phyloP scores from a whole-genome alignment of 1,140 invertebrate species.

The Drosophila cardini region DNA sequence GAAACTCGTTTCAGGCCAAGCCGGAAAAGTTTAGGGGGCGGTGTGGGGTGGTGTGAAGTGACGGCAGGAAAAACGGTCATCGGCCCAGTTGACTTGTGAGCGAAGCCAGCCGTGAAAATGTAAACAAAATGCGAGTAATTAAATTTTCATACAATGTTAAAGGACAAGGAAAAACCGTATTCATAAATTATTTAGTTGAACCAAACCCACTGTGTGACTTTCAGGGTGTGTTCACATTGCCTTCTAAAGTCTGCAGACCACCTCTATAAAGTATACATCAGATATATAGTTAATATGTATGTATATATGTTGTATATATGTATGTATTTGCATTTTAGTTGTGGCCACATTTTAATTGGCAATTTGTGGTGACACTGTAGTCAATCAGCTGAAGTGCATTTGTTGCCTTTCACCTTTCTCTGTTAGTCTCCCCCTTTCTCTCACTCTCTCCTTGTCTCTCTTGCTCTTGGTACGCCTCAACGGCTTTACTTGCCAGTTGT shows the following conservation, averaged over 20 bases:
- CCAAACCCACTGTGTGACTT: conserved; percentile 35
- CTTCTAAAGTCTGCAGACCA: not conserved
- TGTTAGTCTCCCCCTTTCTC: not conserved
- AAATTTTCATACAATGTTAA: conserved; percentile 69
- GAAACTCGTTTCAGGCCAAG: conserved; percentile 45
- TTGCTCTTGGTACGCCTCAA: not conserved
- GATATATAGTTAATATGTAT: not conserved
- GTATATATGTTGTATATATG: not conserved
- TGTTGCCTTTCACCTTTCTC: conserved; percentile 13
- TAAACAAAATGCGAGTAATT: conserved; percentile 77
- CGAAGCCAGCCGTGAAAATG: conserved; percentile 57
- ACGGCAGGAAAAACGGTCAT: conserved; percentile 35
- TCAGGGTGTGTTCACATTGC: conserved; percentile 5
- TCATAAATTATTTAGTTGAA: conserved; percentile 63
- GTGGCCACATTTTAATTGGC: conserved; percentile 65
- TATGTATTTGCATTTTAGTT: conserved; percentile 7
- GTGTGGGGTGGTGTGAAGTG: not conserved
- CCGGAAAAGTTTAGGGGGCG: no score
- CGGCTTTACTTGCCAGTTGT: conserved; percentile 2
- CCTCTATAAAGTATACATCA: not conserved
- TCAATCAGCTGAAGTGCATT: conserved; percentile 62
- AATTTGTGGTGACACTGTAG: conserved; percentile 57
- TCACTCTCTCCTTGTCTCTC: not conserved
- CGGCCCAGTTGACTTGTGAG: conserved; percentile 47
- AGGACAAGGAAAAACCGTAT: conserved; percentile 56